phyloP scores from a whole-genome alignment of 2,113 vertebrate genomes.

The Manacus vitellinus region DNA sequence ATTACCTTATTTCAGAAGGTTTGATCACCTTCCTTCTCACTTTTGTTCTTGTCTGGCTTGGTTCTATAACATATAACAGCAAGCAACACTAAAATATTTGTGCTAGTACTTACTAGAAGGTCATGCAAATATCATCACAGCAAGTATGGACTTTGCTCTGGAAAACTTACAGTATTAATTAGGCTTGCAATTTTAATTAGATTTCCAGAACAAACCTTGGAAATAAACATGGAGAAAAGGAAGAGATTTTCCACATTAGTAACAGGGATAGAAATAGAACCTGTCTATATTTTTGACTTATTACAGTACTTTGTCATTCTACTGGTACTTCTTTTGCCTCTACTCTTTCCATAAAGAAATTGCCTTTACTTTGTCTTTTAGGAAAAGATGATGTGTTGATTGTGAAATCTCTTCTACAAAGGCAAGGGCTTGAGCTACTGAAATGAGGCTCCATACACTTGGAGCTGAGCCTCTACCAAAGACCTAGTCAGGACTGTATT shows the following conservation, averaged over 20 bases:
- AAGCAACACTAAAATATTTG: neutral
- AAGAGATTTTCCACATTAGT: neutral
- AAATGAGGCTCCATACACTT: neutral
- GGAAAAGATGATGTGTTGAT: neutral
- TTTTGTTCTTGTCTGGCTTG: neutral
- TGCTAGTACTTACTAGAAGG: neutral
- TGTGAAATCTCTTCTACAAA: neutral
- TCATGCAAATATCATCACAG: neutral
- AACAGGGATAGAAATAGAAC: neutral
- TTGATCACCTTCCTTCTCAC: neutral
- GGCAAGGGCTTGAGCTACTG: neutral
- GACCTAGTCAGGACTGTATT: neutral
- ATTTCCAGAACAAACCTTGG: constrained; percentile 9
- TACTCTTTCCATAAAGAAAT: neutral
- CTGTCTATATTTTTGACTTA: neutral
- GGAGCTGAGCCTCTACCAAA: neutral
- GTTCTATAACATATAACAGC: neutral
- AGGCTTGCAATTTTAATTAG: constrained; percentile 1
- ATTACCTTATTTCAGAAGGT: neutral
- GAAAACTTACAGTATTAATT: constrained; percentile 7
- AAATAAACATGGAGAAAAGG: neutral
- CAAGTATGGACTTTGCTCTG: neutral
- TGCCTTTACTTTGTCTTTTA: neutral
- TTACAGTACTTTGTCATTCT: neutral
- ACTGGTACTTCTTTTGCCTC: neutral